These are phyloP conservation scores for Brachyistius frenatus DNA, from an alignment of 2,113 vertebrate species.

Conservation along the genomic window DNA sequence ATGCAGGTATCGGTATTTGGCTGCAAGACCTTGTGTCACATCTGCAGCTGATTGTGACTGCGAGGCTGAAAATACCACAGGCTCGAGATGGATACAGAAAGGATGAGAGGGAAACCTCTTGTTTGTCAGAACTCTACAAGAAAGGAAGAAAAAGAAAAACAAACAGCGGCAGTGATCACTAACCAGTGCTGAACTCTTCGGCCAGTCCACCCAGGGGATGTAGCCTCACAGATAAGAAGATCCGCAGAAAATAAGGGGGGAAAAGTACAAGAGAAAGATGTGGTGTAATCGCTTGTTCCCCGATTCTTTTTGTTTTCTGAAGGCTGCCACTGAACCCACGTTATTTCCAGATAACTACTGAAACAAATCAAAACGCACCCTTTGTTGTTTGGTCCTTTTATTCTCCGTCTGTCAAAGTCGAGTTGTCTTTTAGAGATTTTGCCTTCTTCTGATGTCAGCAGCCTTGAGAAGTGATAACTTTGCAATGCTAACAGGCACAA, in stretches of 20 bases:
- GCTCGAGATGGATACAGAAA: constrained; percentile 1
- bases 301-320: not conserved
- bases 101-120: constrained; percentile 32
- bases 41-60: constrained; percentile 34
- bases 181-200: constrained; percentile 11
- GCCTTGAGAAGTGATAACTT: constrained; percentile 23
- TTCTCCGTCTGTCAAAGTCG: constrained; percentile 26
- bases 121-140: constrained; percentile 20
- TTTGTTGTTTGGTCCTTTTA: constrained; percentile 45
- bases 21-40: constrained; percentile 10
- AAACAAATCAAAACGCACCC: constrained; percentile 39
- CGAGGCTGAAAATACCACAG: constrained; percentile 33
- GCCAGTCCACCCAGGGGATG: constrained; percentile 15
- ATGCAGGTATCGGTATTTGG: constrained; percentile 1
- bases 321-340: not conserved
- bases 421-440: constrained; percentile 40
- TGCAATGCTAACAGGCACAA: constrained; percentile 29
- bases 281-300: not conserved
- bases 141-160: constrained; percentile 10
- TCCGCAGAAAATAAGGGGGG: not conserved
- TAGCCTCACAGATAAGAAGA: not conserved
- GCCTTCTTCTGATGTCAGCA: constrained; percentile 39
- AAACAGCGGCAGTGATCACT: constrained; percentile 30
- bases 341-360: constrained; percentile 34
- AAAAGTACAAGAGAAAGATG: not conserved